phyloP scores from a whole-genome alignment of 2,113 vertebrate genomes.

The Fulmarus glacialis region DNA sequence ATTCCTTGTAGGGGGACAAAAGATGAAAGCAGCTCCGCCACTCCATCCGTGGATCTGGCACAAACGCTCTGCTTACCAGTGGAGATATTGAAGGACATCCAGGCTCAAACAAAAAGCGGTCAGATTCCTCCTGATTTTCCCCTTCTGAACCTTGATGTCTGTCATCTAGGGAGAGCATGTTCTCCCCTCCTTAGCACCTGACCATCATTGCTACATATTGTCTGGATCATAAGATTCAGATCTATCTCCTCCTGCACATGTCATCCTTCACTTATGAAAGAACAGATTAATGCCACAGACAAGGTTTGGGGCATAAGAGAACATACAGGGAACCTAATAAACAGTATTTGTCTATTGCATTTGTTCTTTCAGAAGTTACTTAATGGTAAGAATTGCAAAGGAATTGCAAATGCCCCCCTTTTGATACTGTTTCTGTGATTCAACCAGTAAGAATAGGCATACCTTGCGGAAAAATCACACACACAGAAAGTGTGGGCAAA shows the following conservation, averaged over 20 bases:
- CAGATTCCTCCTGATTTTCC: neutral
- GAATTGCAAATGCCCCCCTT: neutral
- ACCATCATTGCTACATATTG: neutral
- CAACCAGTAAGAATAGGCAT: neutral
- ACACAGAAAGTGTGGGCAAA: neutral
- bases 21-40: neutral
- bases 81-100: neutral
- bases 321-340: neutral
- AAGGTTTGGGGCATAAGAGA: neutral
- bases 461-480: neutral
- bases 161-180: accelerated
- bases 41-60: neutral
- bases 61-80: neutral
- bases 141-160: neutral
- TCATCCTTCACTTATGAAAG: neutral
- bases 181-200: neutral
- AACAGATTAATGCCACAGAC: neutral
- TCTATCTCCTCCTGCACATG: neutral
- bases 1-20: neutral
- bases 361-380: neutral
- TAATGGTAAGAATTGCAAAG: neutral
- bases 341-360: neutral
- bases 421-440: neutral
- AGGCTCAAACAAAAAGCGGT: neutral
- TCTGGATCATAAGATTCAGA: neutral